Evolutionary conservation across 2,888 invertebrate genomes (phyloP), one percentile per base, ranked within the genome.

Genomic region (Abrostola triplasia): DNA sequence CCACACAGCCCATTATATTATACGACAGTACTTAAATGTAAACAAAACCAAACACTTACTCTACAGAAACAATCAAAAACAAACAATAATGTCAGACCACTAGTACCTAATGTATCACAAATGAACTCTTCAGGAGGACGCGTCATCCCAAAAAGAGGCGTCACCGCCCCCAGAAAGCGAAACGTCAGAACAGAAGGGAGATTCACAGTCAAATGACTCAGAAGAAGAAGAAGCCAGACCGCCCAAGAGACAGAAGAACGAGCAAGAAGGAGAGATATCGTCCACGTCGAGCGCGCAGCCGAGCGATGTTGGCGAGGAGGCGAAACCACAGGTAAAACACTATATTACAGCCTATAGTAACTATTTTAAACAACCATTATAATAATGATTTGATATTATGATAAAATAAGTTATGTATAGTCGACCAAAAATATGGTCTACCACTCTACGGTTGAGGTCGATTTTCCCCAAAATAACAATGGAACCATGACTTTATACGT

Each of bases 211-310:
- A 24, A 76, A 71, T 2, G 76, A 83, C 5, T 82, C 83, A 8
- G 80, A 81, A 5, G 84, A 84, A 0, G 82, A 81, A 42, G 83
- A 84, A 59, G 84, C 75, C 52, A 77, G 71, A 48, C 84, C 83
- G 48, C 79, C 67, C n/a, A 92, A 89, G 64, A 73, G 88, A 44
- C 84, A 84, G 66, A 91, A 88, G 78, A 88, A 85, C 40, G 90
- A 90, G 0, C 90, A 94, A 59, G 91, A 92, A 40, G 92, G 87
- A 7, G 91, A 93, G 73, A 88, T 92, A 10, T 86, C 91, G 0
- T 93, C 93, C n/a, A 92, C 93, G 0, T 89, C 90, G 0, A 88
- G 85, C 35, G 90, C 87, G 0, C 88, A 87, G 59, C 66, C 88
- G 0, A 76, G 73, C 11, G 83, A 82, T 0, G 77, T 74, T 0